Evolutionary conservation across 2,113 vertebrate species (phyloP).

Genomic region (Tragulus kanchil): DNA sequence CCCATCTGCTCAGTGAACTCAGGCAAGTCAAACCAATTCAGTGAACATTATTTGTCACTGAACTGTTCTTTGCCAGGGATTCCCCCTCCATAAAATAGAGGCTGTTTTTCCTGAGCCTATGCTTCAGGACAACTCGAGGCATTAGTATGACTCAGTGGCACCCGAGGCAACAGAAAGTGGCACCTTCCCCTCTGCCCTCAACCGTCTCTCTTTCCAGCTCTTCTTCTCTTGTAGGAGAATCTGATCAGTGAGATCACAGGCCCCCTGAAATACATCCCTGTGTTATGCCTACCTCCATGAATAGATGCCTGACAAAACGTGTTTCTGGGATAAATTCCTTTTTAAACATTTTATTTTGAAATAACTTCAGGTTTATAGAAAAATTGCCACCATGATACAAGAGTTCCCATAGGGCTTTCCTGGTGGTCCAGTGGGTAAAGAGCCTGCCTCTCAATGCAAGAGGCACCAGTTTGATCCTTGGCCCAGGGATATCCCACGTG

Average conservation of each 20-base stretch:
- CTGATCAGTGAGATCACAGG: background rate
- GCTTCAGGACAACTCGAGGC: background rate
- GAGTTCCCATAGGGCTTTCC: no score
- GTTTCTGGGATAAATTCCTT: background rate
- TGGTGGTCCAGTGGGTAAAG: no score
- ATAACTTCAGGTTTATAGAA: conserved; percentile 28
- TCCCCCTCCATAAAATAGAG: conserved; percentile 5
- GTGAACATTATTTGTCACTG: conserved; percentile 21
- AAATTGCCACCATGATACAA: background rate
- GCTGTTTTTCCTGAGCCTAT: background rate
- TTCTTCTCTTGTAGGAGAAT: background rate
- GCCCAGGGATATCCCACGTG: no score
- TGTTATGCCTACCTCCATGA: conserved; percentile 13
- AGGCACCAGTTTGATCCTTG: no score
- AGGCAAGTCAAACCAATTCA: conserved; percentile 57
- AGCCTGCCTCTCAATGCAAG: no score
- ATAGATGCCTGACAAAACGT: conserved; percentile 36
- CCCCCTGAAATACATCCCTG: background rate
- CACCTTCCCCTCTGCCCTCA: background rate
- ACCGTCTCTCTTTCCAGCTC: conserved; percentile 8
- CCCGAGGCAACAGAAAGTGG: background rate
- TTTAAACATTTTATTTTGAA: conserved; percentile 49
- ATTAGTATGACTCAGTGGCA: background rate
- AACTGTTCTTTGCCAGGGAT: background rate
- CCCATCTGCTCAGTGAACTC: conserved; percentile 31